A percentile compares a stretch with the other conserved stretches of the same genome.
Conservation (phyloP, 2,797 vertebrate species). For the Arctocebus calabarensis region DNA sequence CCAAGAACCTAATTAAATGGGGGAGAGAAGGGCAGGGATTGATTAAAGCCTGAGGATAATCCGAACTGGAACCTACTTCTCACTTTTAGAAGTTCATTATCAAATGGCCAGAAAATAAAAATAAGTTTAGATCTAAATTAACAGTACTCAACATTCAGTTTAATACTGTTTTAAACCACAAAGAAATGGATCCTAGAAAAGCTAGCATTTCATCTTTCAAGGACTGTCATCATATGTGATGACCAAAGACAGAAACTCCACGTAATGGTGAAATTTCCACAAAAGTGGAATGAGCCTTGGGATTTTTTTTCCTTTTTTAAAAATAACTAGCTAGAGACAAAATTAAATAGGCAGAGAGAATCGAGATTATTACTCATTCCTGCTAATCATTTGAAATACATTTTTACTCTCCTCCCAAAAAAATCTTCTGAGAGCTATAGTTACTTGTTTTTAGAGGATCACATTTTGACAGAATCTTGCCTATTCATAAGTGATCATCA, state of each 20-base stretch:
- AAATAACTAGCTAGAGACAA: not conserved
- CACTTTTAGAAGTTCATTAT: constrained; percentile 44
- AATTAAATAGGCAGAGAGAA: not conserved
- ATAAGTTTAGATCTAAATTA: not conserved
- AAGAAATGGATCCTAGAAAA: constrained; percentile 1
- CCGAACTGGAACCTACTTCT: not conserved
- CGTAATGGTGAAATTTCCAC: constrained; percentile 44
- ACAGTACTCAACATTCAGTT: not conserved
- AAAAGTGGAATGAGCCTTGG: not conserved
- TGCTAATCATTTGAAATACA: not conserved
- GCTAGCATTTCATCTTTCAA: not conserved
- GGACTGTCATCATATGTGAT: not conserved
- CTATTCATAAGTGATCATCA: not conserved
- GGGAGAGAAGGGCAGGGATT: not conserved
- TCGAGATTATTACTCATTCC: constrained; percentile 2
- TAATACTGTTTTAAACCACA: constrained; percentile 9
- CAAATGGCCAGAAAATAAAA: constrained; percentile 23
- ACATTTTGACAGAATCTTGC: constrained; percentile 2
- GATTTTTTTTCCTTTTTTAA: not conserved
- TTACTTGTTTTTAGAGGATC: not conserved
- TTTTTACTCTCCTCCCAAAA: not conserved
- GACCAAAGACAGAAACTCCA: not conserved
- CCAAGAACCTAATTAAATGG: not conserved
- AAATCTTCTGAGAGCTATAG: not conserved
- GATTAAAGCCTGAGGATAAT: not conserved